Evolutionary conservation across 2,888 invertebrate species (phyloP).

Genomic region (Cheilosia soror): DNA sequence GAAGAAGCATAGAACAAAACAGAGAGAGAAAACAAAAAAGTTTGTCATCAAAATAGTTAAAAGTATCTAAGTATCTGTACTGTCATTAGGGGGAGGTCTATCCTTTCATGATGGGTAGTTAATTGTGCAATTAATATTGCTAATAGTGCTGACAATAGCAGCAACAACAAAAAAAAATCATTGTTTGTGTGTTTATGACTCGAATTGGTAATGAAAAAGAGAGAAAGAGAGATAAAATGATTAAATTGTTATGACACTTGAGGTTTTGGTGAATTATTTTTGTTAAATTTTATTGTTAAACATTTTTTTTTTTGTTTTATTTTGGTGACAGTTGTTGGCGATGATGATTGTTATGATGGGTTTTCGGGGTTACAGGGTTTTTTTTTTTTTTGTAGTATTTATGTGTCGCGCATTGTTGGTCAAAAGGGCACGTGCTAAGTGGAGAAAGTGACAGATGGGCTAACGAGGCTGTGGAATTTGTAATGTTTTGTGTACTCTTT

Average conservation of each 20-base stretch:
- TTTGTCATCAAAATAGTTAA: conserved; percentile 26
- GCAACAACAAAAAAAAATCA: conserved; percentile 33
- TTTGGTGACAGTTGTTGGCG: conserved; percentile 43
- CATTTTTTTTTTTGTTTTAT: conserved; percentile 13
- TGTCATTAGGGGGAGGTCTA: conserved; percentile 23
- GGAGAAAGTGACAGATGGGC: conserved; percentile 73
- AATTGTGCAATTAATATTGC: conserved; percentile 66
- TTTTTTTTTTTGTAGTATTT: conserved; percentile 25
- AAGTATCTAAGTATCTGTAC: conserved; percentile 4
- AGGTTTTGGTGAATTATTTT: conserved; percentile 66
- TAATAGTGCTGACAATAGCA: conserved; percentile 39
- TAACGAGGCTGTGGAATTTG: conserved; percentile 66
- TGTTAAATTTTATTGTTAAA: conserved; percentile 37
- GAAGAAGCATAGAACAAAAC: neutral
- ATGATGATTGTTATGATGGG: conserved; percentile 64
- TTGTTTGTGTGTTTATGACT: conserved; percentile 44
- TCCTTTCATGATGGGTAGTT: conserved; percentile 40
- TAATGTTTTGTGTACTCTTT: conserved; percentile 23
- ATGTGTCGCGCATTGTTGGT: conserved; percentile 55
- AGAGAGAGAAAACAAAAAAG: neutral
- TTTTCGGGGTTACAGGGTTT: conserved; percentile 59
- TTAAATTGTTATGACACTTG: conserved; percentile 72
- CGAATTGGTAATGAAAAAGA: conserved; percentile 65
- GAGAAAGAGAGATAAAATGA: conserved; percentile 25
- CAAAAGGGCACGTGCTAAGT: conserved; percentile 74